phyloP scores from a whole-genome alignment of 2,113 vertebrate species.

The Pimephales promelas region DNA sequence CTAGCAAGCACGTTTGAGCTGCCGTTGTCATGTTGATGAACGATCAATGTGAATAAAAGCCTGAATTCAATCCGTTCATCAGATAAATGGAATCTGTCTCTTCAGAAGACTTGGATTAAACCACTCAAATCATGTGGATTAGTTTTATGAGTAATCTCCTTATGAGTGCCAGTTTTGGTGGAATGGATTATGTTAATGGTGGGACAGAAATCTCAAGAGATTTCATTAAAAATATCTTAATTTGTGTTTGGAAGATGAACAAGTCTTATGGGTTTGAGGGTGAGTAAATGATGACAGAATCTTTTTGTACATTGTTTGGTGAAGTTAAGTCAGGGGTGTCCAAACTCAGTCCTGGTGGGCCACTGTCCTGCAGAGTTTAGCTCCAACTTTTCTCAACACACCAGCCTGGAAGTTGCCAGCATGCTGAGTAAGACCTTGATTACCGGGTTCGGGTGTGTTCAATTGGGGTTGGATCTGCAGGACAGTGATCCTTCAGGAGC shows the following conservation, averaged over 20 bases:
- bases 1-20: not conserved
- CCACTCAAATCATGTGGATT: not conserved
- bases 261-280: not conserved
- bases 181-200: not conserved
- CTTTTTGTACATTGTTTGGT: not conserved
- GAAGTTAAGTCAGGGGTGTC: not conserved
- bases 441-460: too few relatives aligned
- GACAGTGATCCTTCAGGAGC: too few relatives aligned
- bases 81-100: too few relatives aligned
- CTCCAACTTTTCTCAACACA: too few relatives aligned
- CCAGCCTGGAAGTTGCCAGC: too few relatives aligned
- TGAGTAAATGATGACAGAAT: not conserved
- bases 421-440: too few relatives aligned
- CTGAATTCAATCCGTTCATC: not conserved
- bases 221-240: not conserved
- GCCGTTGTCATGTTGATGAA: not conserved
- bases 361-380: too few relatives aligned
- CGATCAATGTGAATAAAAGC: not conserved
- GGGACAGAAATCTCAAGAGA: not conserved
- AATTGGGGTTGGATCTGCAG: too few relatives aligned
- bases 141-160: not conserved
- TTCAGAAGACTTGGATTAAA: too few relatives aligned
- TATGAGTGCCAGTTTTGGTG: not conserved
- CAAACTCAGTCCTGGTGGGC: too few relatives aligned
- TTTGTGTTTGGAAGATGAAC: not conserved